phyloP scores from a whole-genome alignment of 2,113 vertebrate species.

The Elgaria multicarinata region DNA sequence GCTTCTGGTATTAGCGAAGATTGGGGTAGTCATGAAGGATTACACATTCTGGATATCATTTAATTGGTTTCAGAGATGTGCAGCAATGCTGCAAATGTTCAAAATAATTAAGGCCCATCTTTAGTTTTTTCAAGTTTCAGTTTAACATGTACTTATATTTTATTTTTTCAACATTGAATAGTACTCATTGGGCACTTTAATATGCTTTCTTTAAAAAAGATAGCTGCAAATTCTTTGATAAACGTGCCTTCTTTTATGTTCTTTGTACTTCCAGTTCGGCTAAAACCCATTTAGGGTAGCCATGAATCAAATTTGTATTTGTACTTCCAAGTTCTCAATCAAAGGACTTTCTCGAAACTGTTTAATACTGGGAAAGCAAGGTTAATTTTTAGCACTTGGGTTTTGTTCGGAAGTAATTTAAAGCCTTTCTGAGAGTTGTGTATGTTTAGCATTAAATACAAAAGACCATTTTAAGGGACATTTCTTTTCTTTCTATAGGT shows the following conservation, averaged over 20 bases:
- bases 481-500: conserved; percentile 82
- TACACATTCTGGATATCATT: neutral
- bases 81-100: neutral
- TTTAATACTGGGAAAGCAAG: neutral
- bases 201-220: neutral
- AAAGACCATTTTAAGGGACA: conserved; percentile 36
- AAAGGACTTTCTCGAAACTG: neutral
- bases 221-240: neutral
- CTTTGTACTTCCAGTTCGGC: neutral
- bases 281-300: too few species aligned
- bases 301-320: too few species aligned
- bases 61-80: neutral
- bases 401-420: neutral
- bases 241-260: neutral
- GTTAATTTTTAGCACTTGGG: neutral
- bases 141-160: neutral
- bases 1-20: neutral
- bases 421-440: neutral
- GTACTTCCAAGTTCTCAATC: neutral
- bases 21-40: neutral
- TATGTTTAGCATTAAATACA: neutral
- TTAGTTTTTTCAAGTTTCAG: rapidly evolving
- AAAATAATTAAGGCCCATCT: neutral
- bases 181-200: neutral
- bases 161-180: neutral